Base-by-base conservation (phyloP, 1,140 invertebrate genomes). In the Akabosia matsudoensis region DNA sequence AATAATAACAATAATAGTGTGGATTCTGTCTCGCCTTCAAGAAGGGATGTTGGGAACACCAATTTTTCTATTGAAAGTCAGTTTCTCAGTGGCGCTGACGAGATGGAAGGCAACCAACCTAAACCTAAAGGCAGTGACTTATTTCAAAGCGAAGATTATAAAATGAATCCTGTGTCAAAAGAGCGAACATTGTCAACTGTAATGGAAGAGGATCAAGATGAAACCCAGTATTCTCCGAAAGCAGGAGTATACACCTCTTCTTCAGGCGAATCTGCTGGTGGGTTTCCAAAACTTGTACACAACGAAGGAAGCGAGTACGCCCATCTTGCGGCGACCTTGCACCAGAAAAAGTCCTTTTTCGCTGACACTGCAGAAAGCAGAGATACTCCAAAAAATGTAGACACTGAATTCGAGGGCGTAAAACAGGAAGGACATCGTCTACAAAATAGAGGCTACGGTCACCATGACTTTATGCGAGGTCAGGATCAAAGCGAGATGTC, bases 1-100 rank as follows among this genome's bases (percentile, higher is more conserved):
- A 71, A 72, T n/a, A 64, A 56, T 34, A 70, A 76, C 70, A 72
- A 34, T 22, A 70, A 13, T 70, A 54, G 52, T 34, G 70, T 51
- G 4, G 61, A 31, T 22, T 31, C 61, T 30, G 61, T 67, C 1
- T 67, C 61, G 3, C 61, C 61, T 31, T 22, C 54, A 10, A 56
- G 10, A n/a, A 4, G 54, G 14, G 54, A 61, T 45, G 37, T 45
- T 45, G 37, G 7, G n/a, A n/a, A n/a, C 18, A 45, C 14, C 7
- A 61, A 61, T 24, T 61, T n/a, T 24, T 61, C 54, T 7, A 24
- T 61, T 14, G 54, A 61, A 61, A 61, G 54, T 61, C 54, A 61
- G 13, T 24, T 61, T 16, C 37, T 45, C 7, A n/a, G n/a, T n/a
- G 37, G 37, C 7, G 37, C 37, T 45, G 37, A 45, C 7, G 37